Percentiles rank a stretch among this genome's conserved stretches.
These are phyloP conservation scores for Diacarnus erythraeanus DNA, from an alignment of 37 sponge, comb jelly and placozoan species.

Conservation along the genomic window DNA sequence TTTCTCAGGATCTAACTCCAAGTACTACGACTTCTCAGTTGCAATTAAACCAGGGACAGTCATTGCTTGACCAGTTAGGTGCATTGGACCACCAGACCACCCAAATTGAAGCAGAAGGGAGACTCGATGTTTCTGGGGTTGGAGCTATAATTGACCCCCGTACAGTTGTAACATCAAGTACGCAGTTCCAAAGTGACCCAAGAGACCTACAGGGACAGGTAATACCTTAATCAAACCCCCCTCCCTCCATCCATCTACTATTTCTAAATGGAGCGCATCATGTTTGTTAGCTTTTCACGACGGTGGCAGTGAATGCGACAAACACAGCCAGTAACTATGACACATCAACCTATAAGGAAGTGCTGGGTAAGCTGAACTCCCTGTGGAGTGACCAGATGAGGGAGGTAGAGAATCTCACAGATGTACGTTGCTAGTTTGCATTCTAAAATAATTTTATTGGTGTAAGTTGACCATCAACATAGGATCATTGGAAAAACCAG, in stretches of 20 bases:
- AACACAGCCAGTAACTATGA: not conserved
- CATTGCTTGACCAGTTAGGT: not conserved
- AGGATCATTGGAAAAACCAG: slow-evolving; percentile 76
- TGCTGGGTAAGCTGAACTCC: slow-evolving; percentile 20
- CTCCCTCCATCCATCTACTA: not conserved
- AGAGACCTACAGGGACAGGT: not conserved
- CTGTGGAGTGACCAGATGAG: slow-evolving; percentile 35
- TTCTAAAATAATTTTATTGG: not conserved
- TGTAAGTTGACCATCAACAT: not conserved
- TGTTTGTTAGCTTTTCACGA: not conserved
- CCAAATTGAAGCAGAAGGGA: not conserved
- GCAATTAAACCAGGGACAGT: not conserved
- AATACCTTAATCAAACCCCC: no score
- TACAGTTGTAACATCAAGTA: not conserved
- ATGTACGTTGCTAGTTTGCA: slow-evolving; percentile 19
- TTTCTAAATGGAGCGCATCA: not conserved
- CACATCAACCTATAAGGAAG: slow-evolving; percentile 5
- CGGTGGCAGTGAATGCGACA: not conserved
- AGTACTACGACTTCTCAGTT: not conserved
- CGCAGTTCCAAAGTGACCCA: not conserved
- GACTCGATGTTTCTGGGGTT: not conserved
- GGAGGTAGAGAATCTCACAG: slow-evolving; percentile 25
- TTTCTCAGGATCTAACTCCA: not conserved
- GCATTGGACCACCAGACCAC: not conserved
- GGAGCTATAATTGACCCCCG: no score